phyloP scores from a whole-genome alignment of 2,888 invertebrate genomes.

The Eretmocerus hayati region DNA sequence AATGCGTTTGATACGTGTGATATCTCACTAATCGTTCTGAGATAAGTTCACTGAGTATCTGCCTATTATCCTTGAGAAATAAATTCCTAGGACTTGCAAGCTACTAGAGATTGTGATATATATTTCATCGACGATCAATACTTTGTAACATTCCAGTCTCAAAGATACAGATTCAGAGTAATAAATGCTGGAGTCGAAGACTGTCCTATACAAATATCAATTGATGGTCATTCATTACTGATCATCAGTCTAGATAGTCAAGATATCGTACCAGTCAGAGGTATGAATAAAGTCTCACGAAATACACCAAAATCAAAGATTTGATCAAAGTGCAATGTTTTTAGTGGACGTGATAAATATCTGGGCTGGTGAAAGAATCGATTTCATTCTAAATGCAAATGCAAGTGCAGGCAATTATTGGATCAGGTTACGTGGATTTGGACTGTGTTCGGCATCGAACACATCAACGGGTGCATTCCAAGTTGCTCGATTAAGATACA shows the following conservation, averaged over 20 bases:
- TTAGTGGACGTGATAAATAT: constrained; percentile 52
- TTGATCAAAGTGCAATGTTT: too few species aligned
- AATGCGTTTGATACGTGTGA: too few species aligned
- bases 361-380: constrained; percentile 84
- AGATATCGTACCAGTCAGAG: constrained; percentile 67
- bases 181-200: constrained; percentile 83
- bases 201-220: constrained; percentile 75
- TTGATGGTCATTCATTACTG: constrained; percentile 73
- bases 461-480: constrained; percentile 56
- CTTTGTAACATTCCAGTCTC: too few species aligned
- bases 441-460: not conserved
- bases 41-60: too few species aligned
- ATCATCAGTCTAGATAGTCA: constrained; percentile 74
- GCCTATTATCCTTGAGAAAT: too few species aligned
- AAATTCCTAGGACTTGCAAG: too few species aligned
- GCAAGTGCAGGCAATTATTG: constrained; percentile 67
- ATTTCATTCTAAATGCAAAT: constrained; percentile 72
- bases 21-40: too few species aligned
- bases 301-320: too few species aligned
- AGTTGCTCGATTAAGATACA: constrained; percentile 62
- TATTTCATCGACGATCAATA: too few species aligned
- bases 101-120: too few species aligned
- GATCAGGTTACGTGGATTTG: constrained; percentile 66
- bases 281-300: too few species aligned
- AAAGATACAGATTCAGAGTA: constrained; percentile 68